Evolutionary conservation across 2,113 vertebrate genomes (phyloP).

Genomic region (Mystacornis crossleyi): DNA sequence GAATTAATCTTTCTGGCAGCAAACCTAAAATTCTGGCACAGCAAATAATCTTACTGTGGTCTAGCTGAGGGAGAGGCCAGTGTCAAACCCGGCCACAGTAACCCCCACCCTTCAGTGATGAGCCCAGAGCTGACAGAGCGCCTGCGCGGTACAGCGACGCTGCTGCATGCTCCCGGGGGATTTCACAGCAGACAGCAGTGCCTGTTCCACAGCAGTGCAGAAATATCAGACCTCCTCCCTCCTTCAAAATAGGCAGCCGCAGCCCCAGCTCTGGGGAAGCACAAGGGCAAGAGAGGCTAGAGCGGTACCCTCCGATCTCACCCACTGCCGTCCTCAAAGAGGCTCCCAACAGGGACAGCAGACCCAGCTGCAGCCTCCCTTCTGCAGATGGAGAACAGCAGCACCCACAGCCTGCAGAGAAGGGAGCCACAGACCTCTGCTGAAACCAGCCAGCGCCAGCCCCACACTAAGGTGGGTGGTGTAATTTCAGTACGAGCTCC

Average conservation of each 20-base stretch:
- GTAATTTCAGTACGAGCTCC: not conserved
- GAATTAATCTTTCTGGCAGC: slow-evolving; percentile 46
- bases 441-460: not conserved
- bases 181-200: not conserved
- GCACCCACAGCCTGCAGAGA: not conserved
- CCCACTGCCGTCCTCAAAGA: not conserved
- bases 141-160: not conserved
- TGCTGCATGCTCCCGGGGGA: not conserved
- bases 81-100: not conserved
- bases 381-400: not conserved
- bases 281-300: not conserved
- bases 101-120: not conserved
- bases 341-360: not conserved
- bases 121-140: not conserved
- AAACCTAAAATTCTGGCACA: slow-evolving; percentile 32
- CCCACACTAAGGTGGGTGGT: not conserved
- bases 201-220: not conserved
- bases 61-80: not conserved
- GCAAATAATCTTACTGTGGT: slow-evolving; percentile 14
- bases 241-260: not conserved
- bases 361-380: not conserved
- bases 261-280: not conserved
- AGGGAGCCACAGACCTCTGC: not conserved
- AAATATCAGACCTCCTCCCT: not conserved
- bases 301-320: not conserved